Evolutionary conservation across 2,113 vertebrate genomes (phyloP).

Genomic region (Mastomys coucha): DNA sequence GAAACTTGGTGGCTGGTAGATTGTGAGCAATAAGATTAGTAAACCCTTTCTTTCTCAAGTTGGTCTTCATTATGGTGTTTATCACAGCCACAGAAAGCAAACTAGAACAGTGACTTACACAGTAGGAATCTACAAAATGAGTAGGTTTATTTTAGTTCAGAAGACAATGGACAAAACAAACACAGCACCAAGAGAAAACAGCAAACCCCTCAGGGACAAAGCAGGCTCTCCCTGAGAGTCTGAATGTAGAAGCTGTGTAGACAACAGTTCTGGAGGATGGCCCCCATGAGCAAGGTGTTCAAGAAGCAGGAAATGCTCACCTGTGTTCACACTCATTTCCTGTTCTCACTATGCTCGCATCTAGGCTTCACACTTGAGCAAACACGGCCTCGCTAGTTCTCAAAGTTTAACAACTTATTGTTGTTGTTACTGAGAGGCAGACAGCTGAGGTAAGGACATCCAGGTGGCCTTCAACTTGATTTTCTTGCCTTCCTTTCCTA

Average conservation of each 20-base stretch:
- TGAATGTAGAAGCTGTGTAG: background rate
- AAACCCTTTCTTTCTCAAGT: background rate
- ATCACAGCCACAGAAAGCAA: background rate
- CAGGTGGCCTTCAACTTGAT: background rate
- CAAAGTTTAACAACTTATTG: background rate
- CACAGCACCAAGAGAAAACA: too few species aligned
- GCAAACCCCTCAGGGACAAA: background rate
- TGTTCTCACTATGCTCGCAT: background rate
- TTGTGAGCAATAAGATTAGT: background rate
- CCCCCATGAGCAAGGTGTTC: background rate
- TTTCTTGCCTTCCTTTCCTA: too few species aligned
- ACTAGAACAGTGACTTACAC: background rate
- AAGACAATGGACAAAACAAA: constrained; percentile 7
- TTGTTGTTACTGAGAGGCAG: background rate
- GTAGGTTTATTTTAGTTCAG: background rate
- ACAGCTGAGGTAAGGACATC: background rate
- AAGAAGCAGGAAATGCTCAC: background rate
- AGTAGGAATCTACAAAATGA: background rate
- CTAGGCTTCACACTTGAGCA: background rate
- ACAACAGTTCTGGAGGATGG: constrained; percentile 6
- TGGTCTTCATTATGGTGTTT: background rate
- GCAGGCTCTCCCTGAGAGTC: background rate
- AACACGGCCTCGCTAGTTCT: background rate
- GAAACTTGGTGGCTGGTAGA: background rate
- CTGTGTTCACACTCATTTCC: background rate